Conservation (phyloP, 2,113 vertebrate species). For the Cettia cetti region DNA sequence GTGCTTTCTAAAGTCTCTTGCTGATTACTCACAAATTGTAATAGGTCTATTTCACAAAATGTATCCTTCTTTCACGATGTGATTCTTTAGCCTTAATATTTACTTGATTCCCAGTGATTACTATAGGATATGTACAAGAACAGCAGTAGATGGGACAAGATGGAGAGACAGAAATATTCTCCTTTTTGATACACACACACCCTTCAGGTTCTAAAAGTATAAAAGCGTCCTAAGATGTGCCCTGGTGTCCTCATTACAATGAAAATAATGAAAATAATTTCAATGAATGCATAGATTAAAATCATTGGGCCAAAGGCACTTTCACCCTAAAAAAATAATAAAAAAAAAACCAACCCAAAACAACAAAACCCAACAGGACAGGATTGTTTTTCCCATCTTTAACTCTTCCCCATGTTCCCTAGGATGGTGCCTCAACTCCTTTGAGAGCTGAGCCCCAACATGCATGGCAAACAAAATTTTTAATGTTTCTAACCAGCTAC, state of each 20-base stretch:
- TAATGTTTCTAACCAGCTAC: not conserved
- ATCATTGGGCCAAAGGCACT: not conserved
- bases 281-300: not conserved
- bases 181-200: not conserved
- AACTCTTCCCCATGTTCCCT: accelerated
- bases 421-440: not conserved
- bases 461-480: not conserved
- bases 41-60: conserved; percentile 40
- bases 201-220: not conserved
- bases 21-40: conserved; percentile 51
- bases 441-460: not conserved
- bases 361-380: not conserved
- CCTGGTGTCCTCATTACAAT: not conserved
- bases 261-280: not conserved
- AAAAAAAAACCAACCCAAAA: not conserved
- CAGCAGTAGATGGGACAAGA: not conserved
- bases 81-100: conserved; percentile 38
- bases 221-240: not conserved
- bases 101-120: conserved; percentile 15
- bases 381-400: not conserved
- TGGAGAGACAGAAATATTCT: not conserved
- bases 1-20: conserved; percentile 18
- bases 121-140: not conserved
- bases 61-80: conserved; percentile 30
- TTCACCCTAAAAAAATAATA: not conserved